Percentiles rank a stretch among this genome's conserved stretches.
Evolutionary conservation across 2,888 invertebrate genomes (phyloP).

Genomic region (Drosophila birchii): DNA sequence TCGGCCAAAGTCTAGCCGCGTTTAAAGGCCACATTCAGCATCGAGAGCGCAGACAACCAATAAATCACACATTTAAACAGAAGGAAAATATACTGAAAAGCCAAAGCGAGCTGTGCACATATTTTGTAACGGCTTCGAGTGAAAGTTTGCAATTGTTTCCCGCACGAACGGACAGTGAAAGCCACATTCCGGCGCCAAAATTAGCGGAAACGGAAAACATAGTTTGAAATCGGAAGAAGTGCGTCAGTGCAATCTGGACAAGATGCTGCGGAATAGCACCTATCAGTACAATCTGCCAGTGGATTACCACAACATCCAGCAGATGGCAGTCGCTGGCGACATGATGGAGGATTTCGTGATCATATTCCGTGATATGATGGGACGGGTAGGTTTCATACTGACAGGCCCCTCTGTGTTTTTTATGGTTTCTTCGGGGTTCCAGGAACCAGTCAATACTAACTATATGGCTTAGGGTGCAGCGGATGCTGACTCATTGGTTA

Average conservation of each 20-base stretch:
- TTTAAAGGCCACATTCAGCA: constrained; percentile 33
- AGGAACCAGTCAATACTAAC: background rate
- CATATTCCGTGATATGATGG: constrained; percentile 89
- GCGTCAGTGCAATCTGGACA: constrained; percentile 35
- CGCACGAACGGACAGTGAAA: constrained; percentile 53
- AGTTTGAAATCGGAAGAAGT: constrained; percentile 31
- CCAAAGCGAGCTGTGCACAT: constrained; percentile 23
- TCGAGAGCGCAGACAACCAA: constrained; percentile 11
- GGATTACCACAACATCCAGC: constrained; percentile 87
- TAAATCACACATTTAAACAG: constrained; percentile 8
- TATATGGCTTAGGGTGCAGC: constrained; percentile 16
- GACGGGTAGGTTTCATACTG: constrained; percentile 86
- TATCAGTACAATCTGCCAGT: constrained; percentile 86
- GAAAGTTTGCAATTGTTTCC: constrained; percentile 43
- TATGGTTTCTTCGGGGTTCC: background rate
- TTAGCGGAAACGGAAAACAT: constrained; percentile 37
- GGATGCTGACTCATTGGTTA: constrained; percentile 48
- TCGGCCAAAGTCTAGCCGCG: constrained; percentile 48
- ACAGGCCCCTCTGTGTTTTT: constrained; percentile 5
- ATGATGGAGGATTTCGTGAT: constrained; percentile 90
- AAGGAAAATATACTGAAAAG: constrained; percentile 7
- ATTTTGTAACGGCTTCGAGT: constrained; percentile 44
- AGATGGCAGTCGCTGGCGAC: constrained; percentile 88
- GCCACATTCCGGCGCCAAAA: constrained; percentile 50
- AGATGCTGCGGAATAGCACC: constrained; percentile 81